Evolutionary conservation across 2,888 invertebrate species (phyloP).

Genomic region (Pheosia gnoma): DNA sequence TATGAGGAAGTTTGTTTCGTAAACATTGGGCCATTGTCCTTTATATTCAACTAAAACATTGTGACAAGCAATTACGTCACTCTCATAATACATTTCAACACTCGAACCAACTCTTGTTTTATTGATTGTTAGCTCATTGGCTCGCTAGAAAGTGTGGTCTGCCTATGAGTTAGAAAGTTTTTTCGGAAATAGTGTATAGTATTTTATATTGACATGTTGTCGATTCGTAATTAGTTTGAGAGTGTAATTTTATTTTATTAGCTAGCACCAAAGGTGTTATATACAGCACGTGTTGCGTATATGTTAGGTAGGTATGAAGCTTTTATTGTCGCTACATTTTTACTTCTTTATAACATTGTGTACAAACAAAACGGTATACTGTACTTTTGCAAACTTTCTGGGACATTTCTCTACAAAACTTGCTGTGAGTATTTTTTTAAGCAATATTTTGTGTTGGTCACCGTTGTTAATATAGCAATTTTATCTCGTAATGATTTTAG

Average conservation of each 20-base stretch:
- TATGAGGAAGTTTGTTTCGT: not conserved
- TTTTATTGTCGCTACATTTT: not conserved
- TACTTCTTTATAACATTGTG: not conserved
- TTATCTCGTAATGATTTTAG: conserved; percentile 1
- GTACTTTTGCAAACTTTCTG: not conserved
- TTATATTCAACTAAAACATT: not conserved
- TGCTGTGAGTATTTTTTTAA: not conserved
- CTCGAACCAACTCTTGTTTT: too few relatives aligned
- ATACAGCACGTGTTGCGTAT: too few relatives aligned
- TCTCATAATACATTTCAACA: not conserved
- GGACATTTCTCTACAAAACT: not conserved
- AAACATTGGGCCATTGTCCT: not conserved
- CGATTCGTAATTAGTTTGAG: too few relatives aligned
- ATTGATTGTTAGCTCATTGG: too few relatives aligned
- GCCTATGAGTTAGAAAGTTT: too few relatives aligned
- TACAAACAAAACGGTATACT: not conserved
- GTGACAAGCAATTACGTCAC: not conserved
- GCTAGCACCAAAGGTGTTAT: too few relatives aligned
- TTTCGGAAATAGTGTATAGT: too few relatives aligned
- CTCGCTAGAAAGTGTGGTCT: too few relatives aligned
- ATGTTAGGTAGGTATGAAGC: not conserved
- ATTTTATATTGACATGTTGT: too few relatives aligned
- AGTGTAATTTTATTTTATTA: too few relatives aligned
- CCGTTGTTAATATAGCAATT: not conserved
- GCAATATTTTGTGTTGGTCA: too few relatives aligned